Base-by-base conservation (phyloP, 2,888 invertebrate genomes). In the Lasioglossum figueresi region DNA sequence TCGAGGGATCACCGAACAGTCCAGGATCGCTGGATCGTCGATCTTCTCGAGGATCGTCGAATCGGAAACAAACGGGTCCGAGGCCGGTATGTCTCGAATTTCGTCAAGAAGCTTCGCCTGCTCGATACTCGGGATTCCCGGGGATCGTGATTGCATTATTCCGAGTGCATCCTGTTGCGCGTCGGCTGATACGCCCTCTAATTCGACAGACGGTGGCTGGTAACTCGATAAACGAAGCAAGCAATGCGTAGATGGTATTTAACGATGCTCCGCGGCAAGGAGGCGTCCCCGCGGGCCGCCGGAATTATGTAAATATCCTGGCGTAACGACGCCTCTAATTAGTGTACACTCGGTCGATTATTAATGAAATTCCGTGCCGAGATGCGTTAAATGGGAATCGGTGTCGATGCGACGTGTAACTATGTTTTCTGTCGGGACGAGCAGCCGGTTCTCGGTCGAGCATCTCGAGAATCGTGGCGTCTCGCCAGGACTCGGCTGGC, bases 91-190 rank as follows among this genome's bases (percentile, higher is more conserved):
- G 80, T 76, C 88, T 82, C 77, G 82, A 85, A 89, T 86, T 85
- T 79, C 88, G 88, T 90, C 89, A 83, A 80, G 83, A 77, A 56
- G 76, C 79, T 68, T 72, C 78, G 37, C 27, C 43, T 48, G 40
- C 37, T 81, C 89, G 84, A 90, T 86, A 80, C 79, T 71, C 83
- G 83, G 80, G 80, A 90, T 90, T 88, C 88, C 81, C 74, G 43
- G 77, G 52, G 76, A 74, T 82, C 79, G 79, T 86, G 88, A 86
- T 90, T 85, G 78, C 88, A 84, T 85, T 87, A 88, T 88, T 79
- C 81, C 81, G 68, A 31, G 80, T 80, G 80, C 88, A 81, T 88
- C 81, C 81, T 81, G 87, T 85, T 84, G 82, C 84, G 79, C 72
- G 79, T 71, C 70, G 63, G 75, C 68, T 45, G 74, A 72, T 79